Evolutionary conservation across 2,888 invertebrate species (phyloP), one percentile per base, ranked within the genome.

Genomic region (Eurytoma californica): DNA sequence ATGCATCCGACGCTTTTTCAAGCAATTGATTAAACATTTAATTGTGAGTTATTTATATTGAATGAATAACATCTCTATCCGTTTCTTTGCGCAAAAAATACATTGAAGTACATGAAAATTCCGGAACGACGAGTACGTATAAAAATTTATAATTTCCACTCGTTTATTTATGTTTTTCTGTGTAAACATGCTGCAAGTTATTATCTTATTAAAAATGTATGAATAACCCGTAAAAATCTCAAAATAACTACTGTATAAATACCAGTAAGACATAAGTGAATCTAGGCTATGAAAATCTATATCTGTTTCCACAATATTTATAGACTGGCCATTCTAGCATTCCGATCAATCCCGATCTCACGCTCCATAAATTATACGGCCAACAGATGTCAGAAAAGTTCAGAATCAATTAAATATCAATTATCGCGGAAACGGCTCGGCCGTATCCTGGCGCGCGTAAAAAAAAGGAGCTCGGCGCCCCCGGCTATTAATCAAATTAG

Each of bases 361-460:
- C 53, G 14, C 51, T 58, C 60, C 72, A 63, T 63, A 72, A 72
- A 72, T 72, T 72, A 72, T 63, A 72, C 28, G 30, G 18, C 3
- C 39, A 20, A 51, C 61, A 51, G 16, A 66, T 49, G 20, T 68
- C 16, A 24, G 16, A 28, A 28, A 28, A 20, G 53, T 47, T 73
- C 73, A 39, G 65, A 66, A 65, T 73, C 73, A 47, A 73, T 73
- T 73, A 73, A 65, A 73, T 57, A 47, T 73, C 72, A 73, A 73
- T 73, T 65, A 73, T 73, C 63, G n/a, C 28, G 13, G 24, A 67
- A 53, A 51, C 47, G 7, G 2, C 9, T 14, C 53, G 12, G 9
- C 9, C 67, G 51, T 24, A 51, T 4, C 12, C 20, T 20, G 4
- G 16, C 14, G 24, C 51, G 13, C 53, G 28, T 66, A 51, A 20